Conservation (phyloP, 2,113 vertebrate species). For the Dasyurus viverrinus region DNA sequence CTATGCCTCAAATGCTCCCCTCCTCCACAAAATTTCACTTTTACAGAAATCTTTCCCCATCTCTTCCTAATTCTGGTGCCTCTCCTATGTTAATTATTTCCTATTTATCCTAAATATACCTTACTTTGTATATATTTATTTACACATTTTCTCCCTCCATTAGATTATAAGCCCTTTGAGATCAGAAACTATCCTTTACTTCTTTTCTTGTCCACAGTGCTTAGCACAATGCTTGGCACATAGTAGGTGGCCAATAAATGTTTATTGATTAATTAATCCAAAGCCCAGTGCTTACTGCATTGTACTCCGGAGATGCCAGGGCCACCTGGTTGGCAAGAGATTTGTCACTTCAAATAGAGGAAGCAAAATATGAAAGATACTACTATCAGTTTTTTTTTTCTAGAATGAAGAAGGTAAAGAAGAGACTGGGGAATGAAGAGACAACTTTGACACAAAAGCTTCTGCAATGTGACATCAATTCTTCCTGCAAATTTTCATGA, state of each 20-base stretch:
- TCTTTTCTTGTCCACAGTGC: too few species aligned
- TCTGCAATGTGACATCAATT: neutral
- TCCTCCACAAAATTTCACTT: neutral
- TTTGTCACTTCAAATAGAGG: neutral
- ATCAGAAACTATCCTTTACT: too few species aligned
- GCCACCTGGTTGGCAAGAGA: neutral
- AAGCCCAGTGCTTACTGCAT: neutral
- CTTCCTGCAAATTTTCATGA: neutral
- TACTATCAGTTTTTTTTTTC: neutral
- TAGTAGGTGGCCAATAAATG: too few species aligned
- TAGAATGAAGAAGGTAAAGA: neutral
- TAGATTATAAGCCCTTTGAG: too few species aligned
- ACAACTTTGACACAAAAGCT: neutral
- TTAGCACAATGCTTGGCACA: too few species aligned
- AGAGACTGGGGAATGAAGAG: neutral
- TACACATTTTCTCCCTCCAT: too few species aligned
- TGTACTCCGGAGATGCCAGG: neutral
- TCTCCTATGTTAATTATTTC: neutral
- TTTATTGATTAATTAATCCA: neutral
- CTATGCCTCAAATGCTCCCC: too few species aligned
- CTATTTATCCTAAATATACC: too few species aligned
- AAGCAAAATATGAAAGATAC: neutral
- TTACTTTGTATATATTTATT: too few species aligned
- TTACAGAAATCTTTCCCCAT: neutral
- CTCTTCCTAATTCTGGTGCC: neutral